phyloP scores from a whole-genome alignment of 1,140 invertebrate species.

The Plectrocnemia conspersa region DNA sequence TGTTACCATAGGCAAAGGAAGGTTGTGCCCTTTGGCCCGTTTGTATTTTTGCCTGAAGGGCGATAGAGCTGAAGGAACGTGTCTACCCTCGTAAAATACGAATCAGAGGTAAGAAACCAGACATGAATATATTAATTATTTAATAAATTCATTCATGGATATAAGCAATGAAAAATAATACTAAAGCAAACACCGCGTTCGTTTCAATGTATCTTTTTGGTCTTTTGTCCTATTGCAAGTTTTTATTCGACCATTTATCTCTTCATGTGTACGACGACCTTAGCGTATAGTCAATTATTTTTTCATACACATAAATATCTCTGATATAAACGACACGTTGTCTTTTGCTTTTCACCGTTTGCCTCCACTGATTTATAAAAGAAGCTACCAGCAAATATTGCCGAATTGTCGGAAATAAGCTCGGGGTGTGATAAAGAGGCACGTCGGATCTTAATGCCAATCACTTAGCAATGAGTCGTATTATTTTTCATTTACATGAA shows the following conservation, averaged over 20 bases:
- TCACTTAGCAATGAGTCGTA: too few relatives aligned
- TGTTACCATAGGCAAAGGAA: slow-evolving; percentile 20
- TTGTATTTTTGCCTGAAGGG: slow-evolving; percentile 21
- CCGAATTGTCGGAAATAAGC: slow-evolving; percentile 32
- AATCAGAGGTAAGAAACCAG: slow-evolving; percentile 12
- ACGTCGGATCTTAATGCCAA: too few relatives aligned
- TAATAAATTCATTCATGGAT: background rate
- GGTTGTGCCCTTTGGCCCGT: slow-evolving; percentile 15
- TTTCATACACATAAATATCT: slow-evolving; percentile 13
- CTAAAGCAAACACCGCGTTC: too few relatives aligned
- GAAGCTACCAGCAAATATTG: slow-evolving; percentile 32
- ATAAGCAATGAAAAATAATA: too few relatives aligned
- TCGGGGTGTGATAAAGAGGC: too few relatives aligned
- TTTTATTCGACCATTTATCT: too few relatives aligned
- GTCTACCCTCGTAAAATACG: background rate
- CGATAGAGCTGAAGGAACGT: slow-evolving; percentile 18
- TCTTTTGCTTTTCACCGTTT: slow-evolving; percentile 26
- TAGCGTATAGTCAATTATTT: slow-evolving; percentile 7
- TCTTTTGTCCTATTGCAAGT: too few relatives aligned
- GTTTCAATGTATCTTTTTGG: too few relatives aligned
- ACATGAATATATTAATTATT: background rate
- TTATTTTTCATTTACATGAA: too few relatives aligned
- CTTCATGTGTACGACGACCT: too few relatives aligned
- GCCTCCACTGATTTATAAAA: slow-evolving; percentile 35
- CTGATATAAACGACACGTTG: slow-evolving; percentile 19